These are phyloP conservation scores for Agrenia bidenticulata DNA, from an alignment of 2,888 invertebrate genomes.

Conservation along the genomic window DNA sequence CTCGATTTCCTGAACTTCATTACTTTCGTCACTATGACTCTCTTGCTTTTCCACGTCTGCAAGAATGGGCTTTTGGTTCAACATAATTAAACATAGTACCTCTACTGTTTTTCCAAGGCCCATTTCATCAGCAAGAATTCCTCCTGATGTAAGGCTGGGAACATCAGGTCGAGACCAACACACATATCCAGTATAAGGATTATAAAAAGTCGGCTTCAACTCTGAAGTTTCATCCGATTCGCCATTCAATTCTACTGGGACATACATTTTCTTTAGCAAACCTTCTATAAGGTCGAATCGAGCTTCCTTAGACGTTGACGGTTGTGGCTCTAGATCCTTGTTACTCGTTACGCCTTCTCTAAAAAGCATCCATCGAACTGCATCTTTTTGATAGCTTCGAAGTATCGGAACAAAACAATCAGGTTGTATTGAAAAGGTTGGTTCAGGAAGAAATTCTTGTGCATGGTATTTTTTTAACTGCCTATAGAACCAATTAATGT, in stretches of 20 bases:
- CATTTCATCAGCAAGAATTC: slow-evolving; percentile 79
- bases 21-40: slow-evolving; percentile 26
- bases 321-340: background rate
- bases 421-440: slow-evolving; percentile 55
- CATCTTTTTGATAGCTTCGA: slow-evolving; percentile 66
- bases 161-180: slow-evolving; percentile 51
- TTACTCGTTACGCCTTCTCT: slow-evolving; percentile 59
- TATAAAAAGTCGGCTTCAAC: slow-evolving; percentile 34
- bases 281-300: slow-evolving; percentile 19
- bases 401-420: slow-evolving; percentile 61
- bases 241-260: slow-evolving; percentile 36
- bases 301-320: slow-evolving; percentile 18
- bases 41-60: slow-evolving; percentile 20
- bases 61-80: slow-evolving; percentile 59
- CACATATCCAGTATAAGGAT: slow-evolving; percentile 41
- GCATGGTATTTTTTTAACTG: slow-evolving; percentile 49
- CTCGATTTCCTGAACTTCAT: slow-evolving; percentile 27
- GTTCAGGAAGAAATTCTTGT: slow-evolving; percentile 34
- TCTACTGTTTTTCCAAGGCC: slow-evolving; percentile 80
- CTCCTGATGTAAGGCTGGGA: slow-evolving; percentile 60
- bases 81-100: slow-evolving; percentile 67
- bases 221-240: background rate
- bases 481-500: slow-evolving; percentile 51
- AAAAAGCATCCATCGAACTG: slow-evolving; percentile 69
- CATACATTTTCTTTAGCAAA: slow-evolving; percentile 48